Evolutionary conservation across 35 echinoderm and acorn worm species (phyloP).

Genomic region (Apostichopus californicus): DNA sequence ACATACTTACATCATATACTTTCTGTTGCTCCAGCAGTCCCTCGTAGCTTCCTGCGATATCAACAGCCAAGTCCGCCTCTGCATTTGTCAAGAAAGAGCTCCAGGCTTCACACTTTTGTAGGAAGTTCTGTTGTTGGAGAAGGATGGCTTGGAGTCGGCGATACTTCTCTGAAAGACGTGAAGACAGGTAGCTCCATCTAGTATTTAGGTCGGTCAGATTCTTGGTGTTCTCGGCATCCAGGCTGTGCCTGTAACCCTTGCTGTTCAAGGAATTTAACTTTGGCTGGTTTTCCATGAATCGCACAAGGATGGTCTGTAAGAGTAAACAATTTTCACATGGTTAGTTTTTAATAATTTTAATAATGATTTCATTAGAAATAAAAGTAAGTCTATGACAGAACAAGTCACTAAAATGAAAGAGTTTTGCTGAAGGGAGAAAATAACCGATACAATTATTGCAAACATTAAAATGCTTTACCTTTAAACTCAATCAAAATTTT

Average conservation of each 20-base stretch:
- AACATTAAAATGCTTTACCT: too few species aligned
- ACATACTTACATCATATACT: slow-evolving; percentile 87
- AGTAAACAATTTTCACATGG: too few species aligned
- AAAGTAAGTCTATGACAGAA: too few species aligned
- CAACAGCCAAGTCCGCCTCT: slow-evolving; percentile 84
- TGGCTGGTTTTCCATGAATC: slow-evolving; percentile 81
- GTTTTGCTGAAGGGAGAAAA: too few species aligned
- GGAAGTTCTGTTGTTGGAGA: slow-evolving; percentile 94
- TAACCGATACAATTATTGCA: too few species aligned
- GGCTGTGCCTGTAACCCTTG: slow-evolving; percentile 88
- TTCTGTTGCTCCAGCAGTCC: slow-evolving; percentile 93
- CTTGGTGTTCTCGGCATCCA: slow-evolving; percentile 70
- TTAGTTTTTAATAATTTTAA: too few species aligned
- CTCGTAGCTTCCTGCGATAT: slow-evolving; percentile 93
- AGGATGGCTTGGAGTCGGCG: slow-evolving; percentile 82
- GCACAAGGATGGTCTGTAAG: not conserved
- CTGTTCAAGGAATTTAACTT: slow-evolving; percentile 85
- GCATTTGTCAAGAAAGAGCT: slow-evolving; percentile 88
- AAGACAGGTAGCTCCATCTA: slow-evolving; percentile 77
- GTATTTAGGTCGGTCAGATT: slow-evolving; percentile 69
- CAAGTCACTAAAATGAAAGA: too few species aligned
- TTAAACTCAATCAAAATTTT: too few species aligned
- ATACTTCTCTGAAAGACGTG: slow-evolving; percentile 85
- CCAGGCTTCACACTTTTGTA: slow-evolving; percentile 92
- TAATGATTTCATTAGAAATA: too few species aligned